Percentiles rank a stretch among this genome's conserved stretches.
phyloP scores from a whole-genome alignment of 1,140 invertebrate species.

The Drosophila rhopaloa region DNA sequence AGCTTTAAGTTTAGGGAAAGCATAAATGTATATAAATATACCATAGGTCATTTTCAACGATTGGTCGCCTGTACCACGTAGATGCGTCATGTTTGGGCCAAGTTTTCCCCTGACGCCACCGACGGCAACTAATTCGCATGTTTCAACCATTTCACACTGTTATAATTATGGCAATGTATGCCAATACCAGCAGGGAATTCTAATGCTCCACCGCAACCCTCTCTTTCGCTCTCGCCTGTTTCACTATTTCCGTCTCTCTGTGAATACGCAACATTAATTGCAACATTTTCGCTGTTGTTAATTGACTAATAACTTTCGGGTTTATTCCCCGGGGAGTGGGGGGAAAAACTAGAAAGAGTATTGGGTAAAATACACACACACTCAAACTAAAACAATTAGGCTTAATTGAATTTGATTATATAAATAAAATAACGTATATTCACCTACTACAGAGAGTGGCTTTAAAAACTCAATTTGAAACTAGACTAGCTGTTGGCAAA shows the following conservation, averaged over 20 bases:
- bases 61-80: constrained; percentile 46
- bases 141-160: constrained; percentile 62
- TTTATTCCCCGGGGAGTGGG: constrained; percentile 2
- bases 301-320: constrained; percentile 70
- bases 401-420: constrained; percentile 71
- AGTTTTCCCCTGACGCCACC: constrained; percentile 24
- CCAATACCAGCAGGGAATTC: constrained; percentile 44
- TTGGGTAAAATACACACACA: neutral
- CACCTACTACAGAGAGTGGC: constrained; percentile 3
- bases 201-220: constrained; percentile 5
- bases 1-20: too few relatives aligned
- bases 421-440: constrained; percentile 23
- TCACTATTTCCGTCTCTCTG: constrained; percentile 3
- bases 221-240: neutral
- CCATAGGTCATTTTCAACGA: too few relatives aligned
- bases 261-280: constrained; percentile 68
- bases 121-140: constrained; percentile 66
- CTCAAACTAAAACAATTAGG: constrained; percentile 58
- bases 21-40: too few relatives aligned
- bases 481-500: constrained; percentile 23
- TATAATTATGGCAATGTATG: constrained; percentile 69
- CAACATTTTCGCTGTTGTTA: constrained; percentile 72
- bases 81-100: constrained; percentile 31
- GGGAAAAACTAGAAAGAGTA: neutral
- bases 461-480: constrained; percentile 59